Percentiles rank a stretch among this genome's conserved stretches.
phyloP scores from a whole-genome alignment of 2,113 vertebrate genomes.

The Hystrix cristata region DNA sequence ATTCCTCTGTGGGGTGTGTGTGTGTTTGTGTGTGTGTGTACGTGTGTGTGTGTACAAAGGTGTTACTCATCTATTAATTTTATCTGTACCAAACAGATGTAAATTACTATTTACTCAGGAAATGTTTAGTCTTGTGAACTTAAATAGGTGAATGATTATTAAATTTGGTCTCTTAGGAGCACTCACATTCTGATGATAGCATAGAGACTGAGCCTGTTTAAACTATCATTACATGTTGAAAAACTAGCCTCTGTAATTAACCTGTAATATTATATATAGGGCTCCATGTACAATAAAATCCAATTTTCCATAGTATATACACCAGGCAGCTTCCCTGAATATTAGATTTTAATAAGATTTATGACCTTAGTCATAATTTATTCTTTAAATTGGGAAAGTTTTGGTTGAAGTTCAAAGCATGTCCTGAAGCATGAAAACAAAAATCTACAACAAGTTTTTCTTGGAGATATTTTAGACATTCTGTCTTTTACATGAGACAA shows the following conservation, averaged over 20 bases:
- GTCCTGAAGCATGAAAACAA: constrained; percentile 61
- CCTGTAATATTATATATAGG: constrained; percentile 78
- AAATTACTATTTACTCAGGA: constrained; percentile 57
- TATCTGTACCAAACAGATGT: constrained; percentile 42
- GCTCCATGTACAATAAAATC: constrained; percentile 77
- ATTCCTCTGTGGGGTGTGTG: neutral
- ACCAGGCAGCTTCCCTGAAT: constrained; percentile 79
- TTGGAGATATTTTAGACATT: neutral
- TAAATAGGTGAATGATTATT: constrained; percentile 74
- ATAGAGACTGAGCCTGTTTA: constrained; percentile 51
- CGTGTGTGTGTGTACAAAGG: neutral
- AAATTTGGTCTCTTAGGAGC: constrained; percentile 80
- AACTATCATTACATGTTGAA: constrained; percentile 71
- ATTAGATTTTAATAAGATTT: constrained; percentile 84
- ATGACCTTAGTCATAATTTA: constrained; percentile 84
- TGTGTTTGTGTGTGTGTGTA: neutral
- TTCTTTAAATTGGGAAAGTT: constrained; percentile 68
- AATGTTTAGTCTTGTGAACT: constrained; percentile 67
- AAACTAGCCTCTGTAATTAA: constrained; percentile 82
- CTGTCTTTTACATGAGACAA: neutral
- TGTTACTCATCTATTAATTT: constrained; percentile 64
- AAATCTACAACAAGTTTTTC: neutral
- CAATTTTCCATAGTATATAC: constrained; percentile 81
- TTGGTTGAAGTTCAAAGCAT: constrained; percentile 72
- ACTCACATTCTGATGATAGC: constrained; percentile 68